Evolutionary conservation across 30 jellyfish, hydroid and myxozoan species (phyloP), one percentile per base, ranked within the genome.

Genomic region (Mastigias papua): DNA sequence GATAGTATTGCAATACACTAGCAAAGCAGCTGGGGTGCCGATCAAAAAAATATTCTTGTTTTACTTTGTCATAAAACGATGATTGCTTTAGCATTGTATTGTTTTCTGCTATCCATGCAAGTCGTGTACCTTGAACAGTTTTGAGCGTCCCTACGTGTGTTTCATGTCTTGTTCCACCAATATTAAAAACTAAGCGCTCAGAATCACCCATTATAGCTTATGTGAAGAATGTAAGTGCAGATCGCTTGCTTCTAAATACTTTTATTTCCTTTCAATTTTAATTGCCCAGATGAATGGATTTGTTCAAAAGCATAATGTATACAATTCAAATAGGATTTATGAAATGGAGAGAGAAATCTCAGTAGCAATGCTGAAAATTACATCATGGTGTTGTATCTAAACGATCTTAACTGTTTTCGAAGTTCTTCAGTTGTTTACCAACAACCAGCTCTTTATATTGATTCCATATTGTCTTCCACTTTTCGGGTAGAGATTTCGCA

Each of bases 141-240:
- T 78, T 87, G 31, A 93, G 88, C 42, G 98, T 93, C 0, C 97
- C 92, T 29, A 93, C 72, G 65, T 87, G 93, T 48, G 98, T 88
- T 58, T 93, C 98, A 66, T 93, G 98, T 37, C 98, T 84, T 16
- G 93, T 96, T 15, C 98, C 98, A 5, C 98, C 98, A 27, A 93
- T 69, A 80, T 93, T 93, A 63, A 93, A 93, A 16, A 93, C 95
- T 32, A 93, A 58, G n/a, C 98, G 63, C 13, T 88, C 91, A 16
- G 94, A 85, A 66, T 85, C 94, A 49, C 33, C 88, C 78, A 83
- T 83, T 2, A 13, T 71, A 65, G 48, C 60, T 64, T 17, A 16
- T 25, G 13, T 63, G 42, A 63, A 20, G 30, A 6, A 23, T 5
- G 8, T 25, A 17, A 57, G 69, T 3, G 69, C n/a, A n/a, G 42